Base-by-base conservation (phyloP, 2,113 vertebrate species). In the Ceyx margarethae region DNA sequence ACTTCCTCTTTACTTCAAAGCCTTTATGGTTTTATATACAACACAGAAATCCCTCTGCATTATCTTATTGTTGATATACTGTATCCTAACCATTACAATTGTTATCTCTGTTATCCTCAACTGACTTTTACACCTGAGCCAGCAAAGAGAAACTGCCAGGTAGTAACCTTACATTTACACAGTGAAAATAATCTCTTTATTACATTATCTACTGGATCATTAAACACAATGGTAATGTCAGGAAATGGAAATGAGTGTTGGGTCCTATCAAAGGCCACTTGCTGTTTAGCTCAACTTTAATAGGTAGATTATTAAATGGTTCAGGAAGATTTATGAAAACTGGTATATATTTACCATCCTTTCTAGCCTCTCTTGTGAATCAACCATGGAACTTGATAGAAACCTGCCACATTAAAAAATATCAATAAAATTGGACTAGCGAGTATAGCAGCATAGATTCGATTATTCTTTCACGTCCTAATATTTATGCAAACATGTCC, bases 201-300 rank as follows among this genome's bases (percentile, higher is more conserved):
- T 90, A 83, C 84, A 35, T 90, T 90, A 94, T 94, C 90, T 76
- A 21, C 82, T 73, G 91, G 87, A 81, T 86, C 95, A 94, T 93
- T 94, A 94, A 94, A 87, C 87, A 88, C 89, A 94, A 89, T 11
- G 62, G 85, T 85, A 86, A 67, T 67, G 78, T 51, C 89, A 95
- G 86, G 76, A 86, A 96, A 89, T 67, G 90, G 89, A 94, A 95
- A 88, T 33, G 87, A 92, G 89, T 57, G 93, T 81, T 45, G 66
- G 89, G 92, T 58, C 73, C 92, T 91, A 94, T 88, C 89, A 95
- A 92, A 68, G 82, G 91, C 79, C 71, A 71, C 87, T 91, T 71
- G 62, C 71, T 86, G 85, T 80, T 95, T 88, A 79, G 85, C 75
- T 93, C 73, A 46, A 25, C 72, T 88, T 87, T 77, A 93, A 91